Evolutionary conservation across 2,113 vertebrate species (phyloP), one percentile per base, ranked within the genome.

Genomic region (Salvator merianae): DNA sequence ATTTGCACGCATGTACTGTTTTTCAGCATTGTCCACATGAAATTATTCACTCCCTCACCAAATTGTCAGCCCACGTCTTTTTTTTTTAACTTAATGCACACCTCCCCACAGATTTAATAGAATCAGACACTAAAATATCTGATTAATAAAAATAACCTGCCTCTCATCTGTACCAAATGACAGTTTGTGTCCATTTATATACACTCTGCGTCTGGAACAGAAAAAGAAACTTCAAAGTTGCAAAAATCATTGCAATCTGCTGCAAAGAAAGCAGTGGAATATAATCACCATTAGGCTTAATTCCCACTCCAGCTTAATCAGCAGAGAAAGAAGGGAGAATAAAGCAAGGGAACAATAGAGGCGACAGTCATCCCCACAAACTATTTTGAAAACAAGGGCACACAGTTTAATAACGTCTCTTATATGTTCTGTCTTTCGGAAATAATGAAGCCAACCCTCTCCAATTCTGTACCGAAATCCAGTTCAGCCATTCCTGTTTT

Each of bases 391-490:
- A 62, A 26, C 18, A 34, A 63, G 7, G 53, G 38, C 20, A 30
- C 47, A 68, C 74, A 24, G 22, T 32, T 36, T 34, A 43, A 9
- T 28, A 16, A n/a, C 14, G 72, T 7, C 26, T 53, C 5, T 10
- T 16, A 26, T 26, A 5, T 20, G 18, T 18, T 63, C 34, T 18
- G 26, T 13, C 47, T 53, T 62, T 26, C 2, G 30, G 13, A 32
- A 77, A 69, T 20, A 55, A 0, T n/a, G 43, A 62, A 32, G 3
- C 5, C 34, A 55, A 12, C 24, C 43, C 43, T 5, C 20, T 83
- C 40, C 53, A 0, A 0, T 36, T 69, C 43, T 38, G 0, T 0
- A 50, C 55, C 55, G 20, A 74, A 47, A 34, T 16, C 66, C 14
- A 4, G 1, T 22, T 26, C 30, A 69, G 65, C 36, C 76, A 20